These are phyloP conservation scores for Pipistrellus nathusii DNA, from an alignment of 2,797 vertebrate genomes.

Conservation along the genomic window DNA sequence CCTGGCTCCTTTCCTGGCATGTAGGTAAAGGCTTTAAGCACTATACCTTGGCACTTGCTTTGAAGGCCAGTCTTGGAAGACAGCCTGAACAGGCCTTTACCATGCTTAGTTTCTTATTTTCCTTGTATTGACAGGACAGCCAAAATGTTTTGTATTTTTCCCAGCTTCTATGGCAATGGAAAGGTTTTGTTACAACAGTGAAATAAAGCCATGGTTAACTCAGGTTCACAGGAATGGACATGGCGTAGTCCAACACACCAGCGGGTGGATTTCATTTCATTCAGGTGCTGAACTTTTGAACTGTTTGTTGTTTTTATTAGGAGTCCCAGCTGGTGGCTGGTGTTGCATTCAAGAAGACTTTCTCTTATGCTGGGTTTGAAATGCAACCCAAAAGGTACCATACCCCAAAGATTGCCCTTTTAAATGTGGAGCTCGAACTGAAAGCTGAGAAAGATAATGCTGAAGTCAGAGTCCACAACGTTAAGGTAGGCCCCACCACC, in stretches of 20 bases:
- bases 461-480: constrained; percentile 94
- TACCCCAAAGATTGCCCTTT: constrained; percentile 93
- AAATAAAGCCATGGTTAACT: not conserved
- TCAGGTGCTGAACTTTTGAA: not conserved
- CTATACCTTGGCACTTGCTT: not conserved
- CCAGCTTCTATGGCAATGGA: not conserved
- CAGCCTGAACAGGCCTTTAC: not conserved
- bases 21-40: not conserved
- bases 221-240: not conserved
- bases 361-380: constrained; percentile 98
- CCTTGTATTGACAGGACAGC: not conserved
- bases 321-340: constrained; percentile 96
- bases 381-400: constrained; percentile 98
- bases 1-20: not conserved
- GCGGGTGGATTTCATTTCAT: constrained; percentile 25
- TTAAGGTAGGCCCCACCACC: constrained; percentile 89
- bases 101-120: not conserved
- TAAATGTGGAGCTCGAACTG: constrained; percentile 97
- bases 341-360: constrained; percentile 99
- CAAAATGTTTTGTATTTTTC: not conserved
- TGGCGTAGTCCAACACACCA: not conserved
- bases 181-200: not conserved
- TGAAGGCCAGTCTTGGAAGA: not conserved
- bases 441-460: constrained; percentile 99
- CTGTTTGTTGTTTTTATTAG: constrained; percentile 83